Percentiles rank a stretch among this genome's conserved stretches.
Conservation (phyloP, 2,888 invertebrate species). For the Corythucha ciliata region DNA sequence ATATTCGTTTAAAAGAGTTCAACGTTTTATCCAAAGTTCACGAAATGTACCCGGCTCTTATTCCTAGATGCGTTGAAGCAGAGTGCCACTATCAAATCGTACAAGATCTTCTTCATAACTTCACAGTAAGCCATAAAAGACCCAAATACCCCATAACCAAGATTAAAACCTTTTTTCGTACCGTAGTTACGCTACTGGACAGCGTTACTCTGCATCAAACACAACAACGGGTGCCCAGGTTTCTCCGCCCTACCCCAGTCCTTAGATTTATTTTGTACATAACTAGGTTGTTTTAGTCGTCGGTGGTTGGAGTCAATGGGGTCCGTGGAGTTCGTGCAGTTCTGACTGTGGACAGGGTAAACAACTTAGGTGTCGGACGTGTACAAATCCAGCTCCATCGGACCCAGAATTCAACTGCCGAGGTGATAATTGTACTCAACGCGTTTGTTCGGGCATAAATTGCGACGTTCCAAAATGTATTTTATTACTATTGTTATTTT, state of each 20-base stretch:
- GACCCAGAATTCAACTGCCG: constrained; percentile 28
- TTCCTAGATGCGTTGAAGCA: constrained; percentile 44
- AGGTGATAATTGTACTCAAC: constrained; percentile 25
- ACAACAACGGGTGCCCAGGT: constrained; percentile 46
- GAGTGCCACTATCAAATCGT: constrained; percentile 46
- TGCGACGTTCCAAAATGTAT: constrained; percentile 17
- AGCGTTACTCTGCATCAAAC: constrained; percentile 46
- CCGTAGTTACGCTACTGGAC: constrained; percentile 42
- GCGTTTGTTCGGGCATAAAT: constrained; percentile 23
- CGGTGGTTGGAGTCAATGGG: constrained; percentile 53
- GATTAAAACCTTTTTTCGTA: neutral
- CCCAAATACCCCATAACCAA: neutral
- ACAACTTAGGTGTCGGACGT: constrained; percentile 45
- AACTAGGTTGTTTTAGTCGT: constrained; percentile 37
- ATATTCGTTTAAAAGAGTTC: constrained; percentile 41
- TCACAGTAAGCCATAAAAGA: constrained; percentile 41
- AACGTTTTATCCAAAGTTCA: constrained; percentile 39
- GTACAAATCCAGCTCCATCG: constrained; percentile 27
- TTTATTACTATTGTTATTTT: too few relatives aligned
- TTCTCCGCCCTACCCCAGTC: constrained; percentile 38
- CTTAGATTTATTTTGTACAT: neutral
- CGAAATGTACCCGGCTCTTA: constrained; percentile 43
- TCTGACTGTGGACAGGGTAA: constrained; percentile 50
- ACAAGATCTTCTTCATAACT: constrained; percentile 42
- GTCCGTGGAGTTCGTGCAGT: constrained; percentile 50